Evolutionary conservation across 2,113 vertebrate genomes (phyloP).

Genomic region (Cheilinus undulatus): DNA sequence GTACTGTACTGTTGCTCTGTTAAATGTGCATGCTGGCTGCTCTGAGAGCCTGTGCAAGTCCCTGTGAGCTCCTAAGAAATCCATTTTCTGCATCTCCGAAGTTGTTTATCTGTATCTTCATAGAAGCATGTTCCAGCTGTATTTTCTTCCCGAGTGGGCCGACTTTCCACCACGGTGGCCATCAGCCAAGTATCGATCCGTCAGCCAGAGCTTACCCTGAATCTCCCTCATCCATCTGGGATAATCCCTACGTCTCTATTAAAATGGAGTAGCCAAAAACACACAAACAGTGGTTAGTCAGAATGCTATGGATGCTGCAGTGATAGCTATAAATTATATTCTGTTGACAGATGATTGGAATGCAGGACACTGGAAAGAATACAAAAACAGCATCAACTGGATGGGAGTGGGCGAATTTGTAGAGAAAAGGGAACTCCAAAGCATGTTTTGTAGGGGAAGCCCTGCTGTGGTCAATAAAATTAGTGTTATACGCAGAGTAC

Average conservation of each 20-base stretch:
- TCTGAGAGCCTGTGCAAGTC: neutral
- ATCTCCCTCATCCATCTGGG: slow-evolving; percentile 54
- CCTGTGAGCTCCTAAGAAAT: slow-evolving; percentile 20
- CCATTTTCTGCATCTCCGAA: slow-evolving; percentile 24
- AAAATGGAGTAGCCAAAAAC: slow-evolving; percentile 50
- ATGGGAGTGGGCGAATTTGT: slow-evolving; percentile 18
- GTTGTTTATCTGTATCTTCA: slow-evolving; percentile 29
- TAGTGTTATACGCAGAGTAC: slow-evolving; percentile 40
- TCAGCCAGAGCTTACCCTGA: slow-evolving; percentile 39
- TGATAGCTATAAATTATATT: slow-evolving; percentile 38
- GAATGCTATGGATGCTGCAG: slow-evolving; percentile 23
- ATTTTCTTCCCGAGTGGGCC: slow-evolving; percentile 31
- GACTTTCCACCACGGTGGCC: slow-evolving; percentile 41
- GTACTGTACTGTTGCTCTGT: no score
- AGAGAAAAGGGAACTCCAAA: slow-evolving; percentile 27
- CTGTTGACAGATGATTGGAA: slow-evolving; percentile 66
- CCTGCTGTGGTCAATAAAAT: slow-evolving; percentile 58
- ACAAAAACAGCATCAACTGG: slow-evolving; percentile 46
- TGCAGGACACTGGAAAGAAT: slow-evolving; percentile 53
- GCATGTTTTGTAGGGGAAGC: slow-evolving; percentile 50
- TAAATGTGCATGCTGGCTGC: neutral
- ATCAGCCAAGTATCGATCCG: slow-evolving; percentile 63
- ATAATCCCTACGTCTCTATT: slow-evolving; percentile 66
- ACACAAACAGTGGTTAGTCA: slow-evolving; percentile 18
- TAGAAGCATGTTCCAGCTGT: slow-evolving; percentile 34